Evolutionary conservation across 1,140 invertebrate genomes (phyloP), one percentile per base, ranked within the genome.

Genomic region (Popillia japonica): DNA sequence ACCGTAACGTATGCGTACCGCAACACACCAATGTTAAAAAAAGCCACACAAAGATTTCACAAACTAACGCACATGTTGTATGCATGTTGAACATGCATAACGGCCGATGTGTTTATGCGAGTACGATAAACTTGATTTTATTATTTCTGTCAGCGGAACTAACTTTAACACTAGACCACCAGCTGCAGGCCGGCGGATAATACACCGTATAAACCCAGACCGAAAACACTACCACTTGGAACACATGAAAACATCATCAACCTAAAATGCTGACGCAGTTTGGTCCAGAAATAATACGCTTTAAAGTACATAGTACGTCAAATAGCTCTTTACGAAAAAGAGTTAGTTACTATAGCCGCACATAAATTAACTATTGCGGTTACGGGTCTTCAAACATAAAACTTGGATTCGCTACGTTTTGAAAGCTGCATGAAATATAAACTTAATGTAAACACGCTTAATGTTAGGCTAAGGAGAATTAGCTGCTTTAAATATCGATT

Each of bases 21-120:
- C 22, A 27, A 17, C 27, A n/a, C n/a, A n/a, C n/a, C n/a, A n/a
- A n/a, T 23, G 61, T 22, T 22, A 68, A 68, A 68, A 61, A 34
- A 68, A 27, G 1, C 9, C 61, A 20, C 10, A 11, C 61, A 34
- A 10, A 22, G 20, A 34, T 68, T 68, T n/a, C 11, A 34, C 61
- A 68, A 68, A 27, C 22, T 23, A 27, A 68, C 61, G 61, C 27
- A 34, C 61, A 68, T 68, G 61, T 23, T 68, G 61, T 27, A 68
- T 22, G 22, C 22, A 7, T 17, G 17, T n/a, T 10, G 78, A 55
- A 41, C 40, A 64, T 42, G 64, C 27, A 77, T 17, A 76, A 72
- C 44, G 72, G 72, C 72, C 10, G 59, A 34, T 77, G 34, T 27
- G 40, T 42, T 59, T 74, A 75, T 40, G 40, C 40, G 22, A n/a